Conservation (phyloP, 2,888 invertebrate genomes). For the Heteropelma amictum region DNA sequence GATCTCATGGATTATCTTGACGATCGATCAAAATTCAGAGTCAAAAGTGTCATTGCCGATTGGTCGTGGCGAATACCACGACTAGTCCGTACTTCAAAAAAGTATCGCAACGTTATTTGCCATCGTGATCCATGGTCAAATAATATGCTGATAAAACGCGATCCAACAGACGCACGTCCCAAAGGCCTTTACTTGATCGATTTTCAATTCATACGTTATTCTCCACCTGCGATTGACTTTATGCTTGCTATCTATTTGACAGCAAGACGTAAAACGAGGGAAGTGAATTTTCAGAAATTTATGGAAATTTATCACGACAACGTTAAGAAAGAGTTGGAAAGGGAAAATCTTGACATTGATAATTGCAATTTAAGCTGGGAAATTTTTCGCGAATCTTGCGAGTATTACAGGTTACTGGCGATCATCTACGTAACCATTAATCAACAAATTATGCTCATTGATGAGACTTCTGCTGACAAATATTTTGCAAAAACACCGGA, state of each 20-base stretch:
- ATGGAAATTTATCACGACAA: constrained; percentile 61
- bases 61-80: constrained; percentile 40
- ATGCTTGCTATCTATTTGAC: constrained; percentile 63
- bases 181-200: constrained; percentile 66
- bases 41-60: constrained; percentile 54
- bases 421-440: constrained; percentile 46
- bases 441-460: constrained; percentile 61
- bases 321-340: constrained; percentile 42
- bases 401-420: not conserved
- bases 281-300: constrained; percentile 60
- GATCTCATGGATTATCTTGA: constrained; percentile 54
- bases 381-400: constrained; percentile 56
- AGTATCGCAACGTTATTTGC: constrained; percentile 63
- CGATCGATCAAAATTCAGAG: constrained; percentile 48
- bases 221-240: constrained; percentile 68
- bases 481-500: constrained; percentile 53
- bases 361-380: constrained; percentile 51
- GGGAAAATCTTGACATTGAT: constrained; percentile 56
- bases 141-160: constrained; percentile 69
- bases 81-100: constrained; percentile 49
- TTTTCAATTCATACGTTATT: constrained; percentile 64
- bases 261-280: constrained; percentile 59
- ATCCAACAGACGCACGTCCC: constrained; percentile 47
- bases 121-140: constrained; percentile 73
- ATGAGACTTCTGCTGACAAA: constrained; percentile 14